phyloP scores from a whole-genome alignment of 2,113 vertebrate species.

The Muntiacus reevesi region DNA sequence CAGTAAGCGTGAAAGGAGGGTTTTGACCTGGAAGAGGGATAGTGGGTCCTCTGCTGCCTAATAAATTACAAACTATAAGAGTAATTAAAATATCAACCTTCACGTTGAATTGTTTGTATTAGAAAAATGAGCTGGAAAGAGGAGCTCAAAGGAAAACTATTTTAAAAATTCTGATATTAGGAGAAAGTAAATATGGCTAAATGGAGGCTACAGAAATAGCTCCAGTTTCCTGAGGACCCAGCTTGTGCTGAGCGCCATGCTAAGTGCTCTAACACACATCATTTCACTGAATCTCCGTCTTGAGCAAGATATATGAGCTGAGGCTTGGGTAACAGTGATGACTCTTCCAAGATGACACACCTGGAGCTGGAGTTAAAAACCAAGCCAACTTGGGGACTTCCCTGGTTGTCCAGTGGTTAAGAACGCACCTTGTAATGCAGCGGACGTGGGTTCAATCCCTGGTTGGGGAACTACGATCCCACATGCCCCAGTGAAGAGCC shows the following conservation, averaged over 20 bases:
- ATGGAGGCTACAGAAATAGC: not conserved
- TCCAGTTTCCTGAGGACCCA: not conserved
- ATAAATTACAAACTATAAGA: slow-evolving; percentile 13
- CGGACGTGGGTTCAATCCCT: not conserved
- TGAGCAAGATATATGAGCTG: not conserved
- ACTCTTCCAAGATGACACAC: not conserved
- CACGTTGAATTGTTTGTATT: not conserved
- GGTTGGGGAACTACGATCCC: not conserved
- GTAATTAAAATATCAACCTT: slow-evolving; percentile 25
- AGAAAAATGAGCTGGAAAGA: not conserved
- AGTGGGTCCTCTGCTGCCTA: not conserved
- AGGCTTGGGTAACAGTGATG: not conserved
- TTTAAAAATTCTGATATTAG: not conserved
- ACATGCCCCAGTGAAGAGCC: not conserved
- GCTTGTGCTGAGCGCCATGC: not conserved
- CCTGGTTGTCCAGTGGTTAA: not conserved
- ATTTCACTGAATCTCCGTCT: not conserved
- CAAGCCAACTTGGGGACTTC: not conserved
- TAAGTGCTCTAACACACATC: too few relatives aligned
- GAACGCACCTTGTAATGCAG: not conserved
- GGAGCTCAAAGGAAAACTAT: not conserved
- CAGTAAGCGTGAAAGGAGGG: not conserved
- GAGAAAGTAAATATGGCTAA: not conserved
- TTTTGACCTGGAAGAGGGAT: not conserved
- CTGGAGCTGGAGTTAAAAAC: not conserved